These are phyloP conservation scores for Geococcyx californianus DNA, from an alignment of 2,113 vertebrate genomes.

Conservation along the genomic window DNA sequence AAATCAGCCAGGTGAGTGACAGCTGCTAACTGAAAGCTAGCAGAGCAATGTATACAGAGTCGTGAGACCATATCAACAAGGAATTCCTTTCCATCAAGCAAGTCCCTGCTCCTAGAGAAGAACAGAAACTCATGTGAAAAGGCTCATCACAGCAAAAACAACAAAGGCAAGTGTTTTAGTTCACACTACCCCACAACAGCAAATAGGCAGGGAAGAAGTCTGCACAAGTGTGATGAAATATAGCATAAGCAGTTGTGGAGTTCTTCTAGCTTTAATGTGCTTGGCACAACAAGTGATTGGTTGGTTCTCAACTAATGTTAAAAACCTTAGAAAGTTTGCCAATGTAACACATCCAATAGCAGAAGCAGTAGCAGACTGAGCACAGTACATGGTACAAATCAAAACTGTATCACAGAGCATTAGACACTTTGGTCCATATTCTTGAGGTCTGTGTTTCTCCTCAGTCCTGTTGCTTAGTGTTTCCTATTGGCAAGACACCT, in stretches of 20 bases:
- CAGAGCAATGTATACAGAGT: neutral
- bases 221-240: neutral
- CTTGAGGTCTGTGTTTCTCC: neutral
- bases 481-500: neutral
- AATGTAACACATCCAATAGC: neutral
- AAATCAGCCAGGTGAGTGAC: neutral
- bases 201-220: neutral
- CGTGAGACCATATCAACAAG: neutral
- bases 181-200: neutral
- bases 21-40: neutral
- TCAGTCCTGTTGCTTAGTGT: neutral
- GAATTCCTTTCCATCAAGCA: constrained; percentile 30
- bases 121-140: neutral
- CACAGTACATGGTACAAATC: neutral
- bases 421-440: neutral
- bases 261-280: neutral
- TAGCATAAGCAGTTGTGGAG: neutral
- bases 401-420: neutral
- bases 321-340: neutral
- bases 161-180: neutral
- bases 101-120: neutral
- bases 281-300: neutral
- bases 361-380: neutral
- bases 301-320: neutral
- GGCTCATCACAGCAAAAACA: neutral